Conservation (phyloP, 1,140 invertebrate genomes). For the Rhyacophila brunnea region DNA sequence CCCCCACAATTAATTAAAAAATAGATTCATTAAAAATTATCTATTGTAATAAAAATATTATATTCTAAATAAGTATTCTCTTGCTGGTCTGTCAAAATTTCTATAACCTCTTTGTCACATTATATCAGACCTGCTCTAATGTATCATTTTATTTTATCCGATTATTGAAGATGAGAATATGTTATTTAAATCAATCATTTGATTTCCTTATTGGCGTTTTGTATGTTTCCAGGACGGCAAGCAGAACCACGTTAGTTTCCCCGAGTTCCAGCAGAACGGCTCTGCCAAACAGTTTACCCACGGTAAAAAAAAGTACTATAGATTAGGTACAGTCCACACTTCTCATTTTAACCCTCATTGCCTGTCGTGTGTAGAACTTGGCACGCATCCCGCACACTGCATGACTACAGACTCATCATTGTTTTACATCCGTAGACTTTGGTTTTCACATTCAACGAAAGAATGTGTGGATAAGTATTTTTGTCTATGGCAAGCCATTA, state of each 20-base stretch:
- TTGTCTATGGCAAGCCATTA: not conserved
- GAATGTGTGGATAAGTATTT: not conserved
- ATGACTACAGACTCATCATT: conserved; percentile 8
- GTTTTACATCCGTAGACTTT: not conserved
- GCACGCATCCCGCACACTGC: conserved; percentile 28
- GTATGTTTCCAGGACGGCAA: conserved; percentile 67
- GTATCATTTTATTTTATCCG: no score
- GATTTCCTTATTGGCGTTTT: no score
- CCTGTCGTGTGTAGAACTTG: conserved; percentile 35
- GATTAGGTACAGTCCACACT: conserved; percentile 54
- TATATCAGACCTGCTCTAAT: no score
- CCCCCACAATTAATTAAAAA: no score
- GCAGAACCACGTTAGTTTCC: conserved; percentile 82
- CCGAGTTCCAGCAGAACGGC: conserved; percentile 82
- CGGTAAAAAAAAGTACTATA: conserved; percentile 70
- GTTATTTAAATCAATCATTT: no score
- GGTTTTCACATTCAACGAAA: not conserved
- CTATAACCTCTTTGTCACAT: no score
- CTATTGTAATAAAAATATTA: no score
- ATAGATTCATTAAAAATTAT: no score
- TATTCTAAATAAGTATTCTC: no score
- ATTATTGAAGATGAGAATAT: no score
- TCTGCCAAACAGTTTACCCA: conserved; percentile 81
- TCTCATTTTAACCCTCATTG: conserved; percentile 32
- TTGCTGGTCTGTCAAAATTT: no score